These are phyloP conservation scores for Cyprinella venusta DNA, from an alignment of 2,797 vertebrate species.

Conservation along the genomic window DNA sequence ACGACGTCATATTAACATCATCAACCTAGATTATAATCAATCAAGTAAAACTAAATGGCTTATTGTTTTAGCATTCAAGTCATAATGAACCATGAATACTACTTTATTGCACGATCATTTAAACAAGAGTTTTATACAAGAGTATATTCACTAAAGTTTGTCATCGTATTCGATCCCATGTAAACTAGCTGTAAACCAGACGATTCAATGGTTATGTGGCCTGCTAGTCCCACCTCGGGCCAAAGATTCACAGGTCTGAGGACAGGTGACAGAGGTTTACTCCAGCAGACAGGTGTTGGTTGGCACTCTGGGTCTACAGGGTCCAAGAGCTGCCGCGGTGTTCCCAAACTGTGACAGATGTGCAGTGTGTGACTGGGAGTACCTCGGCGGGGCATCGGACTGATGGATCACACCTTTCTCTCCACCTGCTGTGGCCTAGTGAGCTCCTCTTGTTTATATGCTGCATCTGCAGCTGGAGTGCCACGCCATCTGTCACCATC, in stretches of 20 bases:
- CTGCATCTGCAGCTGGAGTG: slow-evolving; percentile 36
- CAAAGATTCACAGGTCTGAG: slow-evolving; percentile 14
- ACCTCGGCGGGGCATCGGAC: slow-evolving; percentile 14
- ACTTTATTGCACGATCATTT: not conserved
- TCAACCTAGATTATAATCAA: not conserved
- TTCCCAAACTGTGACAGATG: slow-evolving; percentile 41
- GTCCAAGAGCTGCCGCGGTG: not conserved
- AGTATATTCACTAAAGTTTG: too few relatives aligned
- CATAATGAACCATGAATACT: not conserved
- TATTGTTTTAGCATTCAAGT: not conserved
- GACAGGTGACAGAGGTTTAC: slow-evolving; percentile 20
- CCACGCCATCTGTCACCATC: slow-evolving; percentile 41
- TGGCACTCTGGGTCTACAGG: slow-evolving; percentile 1
- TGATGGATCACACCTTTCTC: slow-evolving; percentile 48
- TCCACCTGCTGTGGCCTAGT: slow-evolving; percentile 31
- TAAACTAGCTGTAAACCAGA: slow-evolving; percentile 11
- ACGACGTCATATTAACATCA: too few relatives aligned
- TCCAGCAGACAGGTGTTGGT: slow-evolving; percentile 9
- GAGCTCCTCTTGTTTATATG: slow-evolving; percentile 47
- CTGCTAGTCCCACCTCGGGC: not conserved
- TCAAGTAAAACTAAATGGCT: not conserved
- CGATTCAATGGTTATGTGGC: not conserved
- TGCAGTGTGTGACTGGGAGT: not conserved
- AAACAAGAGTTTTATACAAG: not conserved
- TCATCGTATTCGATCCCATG: not conserved